phyloP scores from a whole-genome alignment of 2,113 vertebrate species.

The Copsychus sechellarum region DNA sequence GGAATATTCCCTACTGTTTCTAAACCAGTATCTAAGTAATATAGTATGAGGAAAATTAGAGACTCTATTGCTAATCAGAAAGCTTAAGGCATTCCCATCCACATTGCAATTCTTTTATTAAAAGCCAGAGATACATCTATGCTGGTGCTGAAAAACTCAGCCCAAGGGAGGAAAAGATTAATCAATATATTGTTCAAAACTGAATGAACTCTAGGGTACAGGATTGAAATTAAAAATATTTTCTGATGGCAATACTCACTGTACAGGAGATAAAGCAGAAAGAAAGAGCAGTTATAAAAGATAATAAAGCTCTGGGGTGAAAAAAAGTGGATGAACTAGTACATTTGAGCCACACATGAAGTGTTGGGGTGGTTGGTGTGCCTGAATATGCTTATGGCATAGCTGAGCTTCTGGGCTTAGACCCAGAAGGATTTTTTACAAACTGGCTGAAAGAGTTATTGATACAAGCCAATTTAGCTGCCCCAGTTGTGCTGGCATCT shows the following conservation, averaged over 20 bases:
- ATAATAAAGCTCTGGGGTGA: background rate
- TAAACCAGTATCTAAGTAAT: background rate
- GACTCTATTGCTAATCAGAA: background rate
- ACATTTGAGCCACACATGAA: background rate
- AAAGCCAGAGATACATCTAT: background rate
- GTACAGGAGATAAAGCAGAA: background rate
- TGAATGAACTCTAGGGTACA: background rate
- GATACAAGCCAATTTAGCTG: constrained; percentile 52
- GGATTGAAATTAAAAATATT: background rate
- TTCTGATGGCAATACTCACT: background rate
- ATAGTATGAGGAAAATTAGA: background rate
- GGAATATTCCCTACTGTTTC: background rate
- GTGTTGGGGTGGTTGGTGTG: background rate
- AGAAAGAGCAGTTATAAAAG: background rate
- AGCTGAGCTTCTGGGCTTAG: background rate
- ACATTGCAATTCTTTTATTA: background rate
- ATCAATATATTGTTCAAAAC: background rate
- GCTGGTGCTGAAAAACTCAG: background rate
- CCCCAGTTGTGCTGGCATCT: constrained; percentile 49
- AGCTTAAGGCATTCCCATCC: background rate
- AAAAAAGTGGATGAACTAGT: background rate
- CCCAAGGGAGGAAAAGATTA: background rate
- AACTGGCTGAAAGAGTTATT: constrained; percentile 45
- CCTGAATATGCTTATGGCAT: background rate
- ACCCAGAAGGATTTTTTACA: constrained; percentile 33